phyloP scores from a whole-genome alignment of 2,888 invertebrate species.

The Scaptomyza caliginosa region DNA sequence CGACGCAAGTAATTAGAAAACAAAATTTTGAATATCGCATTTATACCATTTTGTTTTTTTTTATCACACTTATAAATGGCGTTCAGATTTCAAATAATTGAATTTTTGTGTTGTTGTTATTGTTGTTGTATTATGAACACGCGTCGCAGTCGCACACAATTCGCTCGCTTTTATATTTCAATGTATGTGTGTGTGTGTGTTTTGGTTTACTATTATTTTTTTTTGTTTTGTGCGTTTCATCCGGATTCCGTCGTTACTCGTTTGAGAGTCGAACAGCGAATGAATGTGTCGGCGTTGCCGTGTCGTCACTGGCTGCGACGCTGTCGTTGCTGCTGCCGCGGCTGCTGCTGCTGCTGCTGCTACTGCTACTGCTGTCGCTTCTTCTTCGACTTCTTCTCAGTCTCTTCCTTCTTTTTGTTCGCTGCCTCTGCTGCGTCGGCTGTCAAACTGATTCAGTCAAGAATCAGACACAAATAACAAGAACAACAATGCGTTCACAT shows the following conservation, averaged over 20 bases:
- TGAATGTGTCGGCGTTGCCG: constrained; percentile 75
- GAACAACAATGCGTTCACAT: constrained; percentile 39
- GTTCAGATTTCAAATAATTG: constrained; percentile 46
- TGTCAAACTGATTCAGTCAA: constrained; percentile 80
- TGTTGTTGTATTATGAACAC: constrained; percentile 53
- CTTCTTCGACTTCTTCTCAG: constrained; percentile 22
- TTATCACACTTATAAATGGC: constrained; percentile 67
- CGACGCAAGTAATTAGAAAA: constrained; percentile 29
- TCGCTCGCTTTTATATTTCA: constrained; percentile 53
- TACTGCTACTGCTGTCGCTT: not conserved
- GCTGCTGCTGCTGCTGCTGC: constrained; percentile 33
- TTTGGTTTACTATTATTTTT: constrained; percentile 41
- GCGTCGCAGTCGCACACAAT: constrained; percentile 61
- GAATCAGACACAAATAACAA: constrained; percentile 66
- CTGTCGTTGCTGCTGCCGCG: constrained; percentile 41
- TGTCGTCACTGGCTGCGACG: constrained; percentile 73
- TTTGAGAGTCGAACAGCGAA: constrained; percentile 83
- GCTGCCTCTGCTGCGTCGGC: constrained; percentile 47
- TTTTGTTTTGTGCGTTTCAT: constrained; percentile 57
- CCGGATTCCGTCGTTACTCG: constrained; percentile 82
- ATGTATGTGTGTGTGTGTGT: constrained; percentile 37
- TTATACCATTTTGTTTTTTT: constrained; percentile 22
- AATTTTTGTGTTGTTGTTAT: constrained; percentile 25
- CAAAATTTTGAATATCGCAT: constrained; percentile 26
- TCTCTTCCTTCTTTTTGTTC: constrained; percentile 46